Evolutionary conservation across 2,113 vertebrate species (phyloP).

Genomic region (Dunckerocampus dactyliophorus): DNA sequence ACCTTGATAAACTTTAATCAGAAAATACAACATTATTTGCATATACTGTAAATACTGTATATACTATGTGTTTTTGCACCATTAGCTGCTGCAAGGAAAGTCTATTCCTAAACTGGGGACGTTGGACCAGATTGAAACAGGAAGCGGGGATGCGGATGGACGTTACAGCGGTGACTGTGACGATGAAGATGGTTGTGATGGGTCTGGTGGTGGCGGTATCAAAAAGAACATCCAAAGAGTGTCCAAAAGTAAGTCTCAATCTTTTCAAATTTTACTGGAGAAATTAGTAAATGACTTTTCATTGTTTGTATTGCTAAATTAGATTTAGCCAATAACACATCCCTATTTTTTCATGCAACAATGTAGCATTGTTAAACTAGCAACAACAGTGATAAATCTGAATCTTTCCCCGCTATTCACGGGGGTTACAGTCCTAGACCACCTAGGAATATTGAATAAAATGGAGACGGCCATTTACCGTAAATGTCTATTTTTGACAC

Average conservation of each 20-base stretch:
- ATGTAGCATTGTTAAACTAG: neutral
- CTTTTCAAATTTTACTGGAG: neutral
- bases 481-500: too few species aligned
- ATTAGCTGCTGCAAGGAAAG: constrained; percentile 78
- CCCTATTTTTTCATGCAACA: neutral
- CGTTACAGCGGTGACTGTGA: constrained; percentile 84
- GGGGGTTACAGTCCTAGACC: too few species aligned
- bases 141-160: constrained; percentile 73
- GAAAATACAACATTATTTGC: too few species aligned
- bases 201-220: constrained; percentile 76
- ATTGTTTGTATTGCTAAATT: too few species aligned
- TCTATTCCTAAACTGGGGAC: constrained; percentile 75
- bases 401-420: neutral
- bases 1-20: too few species aligned
- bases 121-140: constrained; percentile 73
- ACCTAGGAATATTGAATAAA: too few species aligned
- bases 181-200: constrained; percentile 82
- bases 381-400: neutral
- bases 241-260: constrained; percentile 75
- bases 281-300: neutral
- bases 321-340: too few species aligned
- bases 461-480: too few species aligned
- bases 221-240: constrained; percentile 63
- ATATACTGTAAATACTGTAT: too few species aligned
- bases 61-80: neutral